These are phyloP conservation scores for Miltochrista miniata DNA, from an alignment of 2,888 invertebrate genomes.

Conservation along the genomic window DNA sequence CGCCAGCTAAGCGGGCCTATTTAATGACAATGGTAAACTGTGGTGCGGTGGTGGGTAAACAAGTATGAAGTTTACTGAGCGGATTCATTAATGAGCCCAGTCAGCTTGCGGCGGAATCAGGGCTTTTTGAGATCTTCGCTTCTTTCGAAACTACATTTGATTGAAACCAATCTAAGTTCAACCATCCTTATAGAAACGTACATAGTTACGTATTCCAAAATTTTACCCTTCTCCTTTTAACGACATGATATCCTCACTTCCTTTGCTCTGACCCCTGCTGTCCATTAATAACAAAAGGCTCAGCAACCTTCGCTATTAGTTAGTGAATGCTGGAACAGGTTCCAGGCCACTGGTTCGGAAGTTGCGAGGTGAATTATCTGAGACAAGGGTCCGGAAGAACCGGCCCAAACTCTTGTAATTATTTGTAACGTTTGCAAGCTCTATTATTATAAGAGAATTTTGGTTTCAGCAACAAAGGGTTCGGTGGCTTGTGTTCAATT, in stretches of 20 bases:
- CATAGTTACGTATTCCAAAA: too few species aligned
- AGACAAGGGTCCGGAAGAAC: slow-evolving; percentile 13
- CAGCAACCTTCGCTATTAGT: slow-evolving; percentile 11
- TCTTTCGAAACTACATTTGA: too few species aligned
- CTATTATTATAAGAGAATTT: slow-evolving; percentile 9
- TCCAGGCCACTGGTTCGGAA: slow-evolving; percentile 9
- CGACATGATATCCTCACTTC: slow-evolving; percentile 12
- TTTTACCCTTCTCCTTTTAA: too few species aligned
- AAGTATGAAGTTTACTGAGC: too few species aligned
- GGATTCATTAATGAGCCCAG: too few species aligned
- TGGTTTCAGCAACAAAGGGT: neutral
- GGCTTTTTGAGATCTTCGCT: too few species aligned
- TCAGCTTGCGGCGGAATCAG: too few species aligned
- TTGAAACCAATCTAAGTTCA: too few species aligned
- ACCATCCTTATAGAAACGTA: too few species aligned
- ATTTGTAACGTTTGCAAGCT: slow-evolving; percentile 5
- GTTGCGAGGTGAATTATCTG: slow-evolving; percentile 13
- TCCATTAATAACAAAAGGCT: slow-evolving; percentile 12
- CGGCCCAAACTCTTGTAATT: slow-evolving; percentile 12
- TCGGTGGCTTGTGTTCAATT: neutral
- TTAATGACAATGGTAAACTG: too few species aligned
- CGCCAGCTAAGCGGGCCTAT: too few species aligned
- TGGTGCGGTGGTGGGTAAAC: too few species aligned
- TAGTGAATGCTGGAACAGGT: slow-evolving; percentile 13
- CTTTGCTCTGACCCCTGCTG: slow-evolving; percentile 8